Conservation (phyloP, 2,888 invertebrate genomes). For the Agriotes lineatus region DNA sequence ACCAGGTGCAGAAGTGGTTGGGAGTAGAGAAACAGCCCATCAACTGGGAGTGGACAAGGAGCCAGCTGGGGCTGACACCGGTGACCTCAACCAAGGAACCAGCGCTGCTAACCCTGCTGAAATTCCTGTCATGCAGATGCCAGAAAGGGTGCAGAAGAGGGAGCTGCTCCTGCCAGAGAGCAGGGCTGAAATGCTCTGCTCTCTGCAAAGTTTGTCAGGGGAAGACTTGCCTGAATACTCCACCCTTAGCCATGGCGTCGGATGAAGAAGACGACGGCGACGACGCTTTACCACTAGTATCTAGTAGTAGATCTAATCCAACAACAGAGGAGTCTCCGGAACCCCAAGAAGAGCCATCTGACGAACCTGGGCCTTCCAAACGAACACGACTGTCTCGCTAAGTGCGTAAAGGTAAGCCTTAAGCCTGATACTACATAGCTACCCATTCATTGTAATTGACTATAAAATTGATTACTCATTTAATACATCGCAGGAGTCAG, state of each 20-base stretch:
- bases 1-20: not conserved
- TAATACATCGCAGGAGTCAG: too few relatives aligned
- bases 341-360: too few relatives aligned
- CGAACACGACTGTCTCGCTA: not conserved
- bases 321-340: not conserved
- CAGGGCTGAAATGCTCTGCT: slow-evolving; percentile 2
- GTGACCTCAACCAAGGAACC: not conserved
- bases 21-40: not conserved
- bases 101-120: slow-evolving; percentile 7
- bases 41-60: not conserved
- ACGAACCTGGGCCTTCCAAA: not conserved
- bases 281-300: too few relatives aligned
- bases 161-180: not conserved
- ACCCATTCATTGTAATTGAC: too few relatives aligned
- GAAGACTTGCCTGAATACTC: too few relatives aligned
- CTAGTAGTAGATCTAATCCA: too few relatives aligned
- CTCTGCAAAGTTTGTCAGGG: not conserved
- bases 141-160: slow-evolving; percentile 2
- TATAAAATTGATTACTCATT: too few relatives aligned
- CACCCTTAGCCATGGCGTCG: too few relatives aligned
- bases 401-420: not conserved
- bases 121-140: not conserved
- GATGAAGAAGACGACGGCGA: too few relatives aligned
- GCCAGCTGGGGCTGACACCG: not conserved
- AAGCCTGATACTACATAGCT: too few relatives aligned